Evolutionary conservation across 2,888 invertebrate species (phyloP).

Genomic region (Craniophora ligustri): DNA sequence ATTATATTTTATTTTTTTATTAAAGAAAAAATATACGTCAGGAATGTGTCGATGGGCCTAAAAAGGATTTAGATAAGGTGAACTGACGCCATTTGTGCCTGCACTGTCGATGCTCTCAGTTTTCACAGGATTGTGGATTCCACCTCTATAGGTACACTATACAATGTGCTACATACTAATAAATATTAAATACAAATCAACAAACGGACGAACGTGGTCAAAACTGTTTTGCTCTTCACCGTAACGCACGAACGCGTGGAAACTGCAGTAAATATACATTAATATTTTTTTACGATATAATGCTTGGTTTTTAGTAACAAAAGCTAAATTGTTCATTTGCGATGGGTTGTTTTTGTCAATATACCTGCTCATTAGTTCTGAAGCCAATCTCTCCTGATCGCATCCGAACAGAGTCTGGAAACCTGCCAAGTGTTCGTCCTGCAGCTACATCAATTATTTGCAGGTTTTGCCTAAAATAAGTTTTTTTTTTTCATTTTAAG

Average conservation of each 20-base stretch:
- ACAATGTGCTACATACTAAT: too few relatives aligned
- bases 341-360: constrained; percentile 2
- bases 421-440: constrained; percentile 20
- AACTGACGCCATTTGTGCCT: constrained; percentile 24
- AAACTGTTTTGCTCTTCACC: constrained; percentile 60
- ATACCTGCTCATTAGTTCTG: not conserved
- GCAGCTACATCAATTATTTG: constrained; percentile 6
- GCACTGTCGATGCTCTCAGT: constrained; percentile 17
- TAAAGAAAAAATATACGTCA: constrained; percentile 32
- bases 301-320: constrained; percentile 6
- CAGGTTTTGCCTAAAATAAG: constrained; percentile 10
- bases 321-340: constrained; percentile 23
- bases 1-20: constrained; percentile 36
- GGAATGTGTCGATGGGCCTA: constrained; percentile 5
- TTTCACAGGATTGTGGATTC: constrained; percentile 52
- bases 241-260: constrained; percentile 56
- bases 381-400: constrained; percentile 11
- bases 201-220: constrained; percentile 50
- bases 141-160: too few relatives aligned
- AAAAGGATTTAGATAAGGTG: constrained; percentile 17
- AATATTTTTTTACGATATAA: constrained; percentile 35
- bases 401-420: constrained; percentile 11
- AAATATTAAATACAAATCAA: constrained; percentile 62
- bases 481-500: too few relatives aligned
- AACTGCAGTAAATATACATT: constrained; percentile 47